Conservation (phyloP, 2,888 invertebrate genomes). For the Holacanthella duospinosa region DNA sequence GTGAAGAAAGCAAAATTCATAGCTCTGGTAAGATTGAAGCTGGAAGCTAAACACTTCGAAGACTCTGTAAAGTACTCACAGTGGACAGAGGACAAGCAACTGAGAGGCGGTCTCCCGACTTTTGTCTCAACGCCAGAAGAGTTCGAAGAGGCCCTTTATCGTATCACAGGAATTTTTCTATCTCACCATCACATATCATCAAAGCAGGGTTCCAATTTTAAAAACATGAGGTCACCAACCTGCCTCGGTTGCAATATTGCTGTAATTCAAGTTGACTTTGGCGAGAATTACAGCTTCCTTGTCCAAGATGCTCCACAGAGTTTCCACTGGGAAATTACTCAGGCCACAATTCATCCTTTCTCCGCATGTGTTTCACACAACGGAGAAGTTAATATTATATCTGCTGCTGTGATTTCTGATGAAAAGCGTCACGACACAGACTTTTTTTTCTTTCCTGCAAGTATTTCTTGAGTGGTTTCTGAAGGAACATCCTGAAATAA, state of each 20-base stretch:
- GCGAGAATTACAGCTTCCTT: conserved; percentile 27
- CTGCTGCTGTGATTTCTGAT: conserved; percentile 20
- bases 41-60: not conserved
- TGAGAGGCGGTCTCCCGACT: not conserved
- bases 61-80: not conserved
- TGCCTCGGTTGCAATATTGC: not conserved
- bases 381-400: not conserved
- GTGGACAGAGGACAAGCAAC: not conserved
- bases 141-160: not conserved
- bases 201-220: conserved; percentile 7
- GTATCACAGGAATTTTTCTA: not conserved
- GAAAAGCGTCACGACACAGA: conserved; percentile 23
- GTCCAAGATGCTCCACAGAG: conserved; percentile 34
- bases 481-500: not conserved
- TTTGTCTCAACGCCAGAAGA: not conserved
- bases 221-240: not conserved
- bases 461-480: conserved; percentile 10
- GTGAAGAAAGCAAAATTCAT: not conserved
- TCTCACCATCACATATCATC: conserved; percentile 14
- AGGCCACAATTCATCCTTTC: conserved; percentile 35
- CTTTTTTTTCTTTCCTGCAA: conserved; percentile 23
- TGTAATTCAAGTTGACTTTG: conserved; percentile 32
- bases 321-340: conserved; percentile 32
- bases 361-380: conserved; percentile 9
- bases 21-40: not conserved